These are phyloP conservation scores for Neelides sp. DNA, from an alignment of 1,140 invertebrate species.

Conservation along the genomic window DNA sequence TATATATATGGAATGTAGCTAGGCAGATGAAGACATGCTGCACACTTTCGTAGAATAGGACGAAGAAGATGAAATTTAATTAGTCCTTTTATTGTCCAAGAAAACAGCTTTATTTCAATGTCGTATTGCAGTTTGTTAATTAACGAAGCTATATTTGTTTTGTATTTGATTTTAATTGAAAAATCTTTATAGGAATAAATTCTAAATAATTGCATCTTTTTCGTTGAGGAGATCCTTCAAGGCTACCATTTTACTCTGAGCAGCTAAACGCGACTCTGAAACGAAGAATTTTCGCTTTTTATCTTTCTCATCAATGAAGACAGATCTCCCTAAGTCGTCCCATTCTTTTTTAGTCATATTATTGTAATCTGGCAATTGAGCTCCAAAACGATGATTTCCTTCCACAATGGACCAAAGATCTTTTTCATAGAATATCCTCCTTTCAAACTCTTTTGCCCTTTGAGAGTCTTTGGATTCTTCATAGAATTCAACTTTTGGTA, in stretches of 20 bases:
- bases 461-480: slow-evolving; percentile 22
- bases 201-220: neutral
- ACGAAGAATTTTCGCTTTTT: slow-evolving; percentile 22
- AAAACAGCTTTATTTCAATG: no score
- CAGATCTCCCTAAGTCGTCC: slow-evolving; percentile 26
- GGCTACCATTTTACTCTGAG: slow-evolving; percentile 17
- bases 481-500: slow-evolving; percentile 10
- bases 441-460: slow-evolving; percentile 17
- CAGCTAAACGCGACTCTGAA: slow-evolving; percentile 19
- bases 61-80: no score
- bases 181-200: neutral
- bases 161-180: neutral
- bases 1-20: no score
- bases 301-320: slow-evolving; percentile 19
- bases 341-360: slow-evolving; percentile 28
- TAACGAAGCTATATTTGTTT: neutral
- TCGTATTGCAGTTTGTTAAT: neutral
- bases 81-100: no score
- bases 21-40: no score
- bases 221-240: slow-evolving; percentile 8
- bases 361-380: slow-evolving; percentile 16
- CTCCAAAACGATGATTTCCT: slow-evolving; percentile 23
- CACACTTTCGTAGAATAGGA: no score
- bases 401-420: slow-evolving; percentile 22
- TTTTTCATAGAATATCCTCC: slow-evolving; percentile 4